These are phyloP conservation scores for Chironex yamaguchii DNA, from an alignment of 30 jellyfish, hydroid and myxozoan genomes.

Conservation along the genomic window DNA sequence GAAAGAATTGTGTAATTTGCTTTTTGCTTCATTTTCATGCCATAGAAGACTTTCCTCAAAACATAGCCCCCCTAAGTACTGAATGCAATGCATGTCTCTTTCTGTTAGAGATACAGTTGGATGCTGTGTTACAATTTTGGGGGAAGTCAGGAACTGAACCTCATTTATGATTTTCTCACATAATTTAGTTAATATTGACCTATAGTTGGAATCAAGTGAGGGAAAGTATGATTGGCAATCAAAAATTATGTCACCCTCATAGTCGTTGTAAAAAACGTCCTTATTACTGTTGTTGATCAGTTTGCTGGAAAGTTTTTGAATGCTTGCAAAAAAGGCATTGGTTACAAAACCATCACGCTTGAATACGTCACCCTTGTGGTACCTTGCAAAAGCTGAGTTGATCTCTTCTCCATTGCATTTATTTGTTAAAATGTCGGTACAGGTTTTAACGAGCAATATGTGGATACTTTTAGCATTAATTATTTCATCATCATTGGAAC, in stretches of 20 bases:
- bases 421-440: neutral
- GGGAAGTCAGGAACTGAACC: conserved; percentile 21
- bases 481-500: neutral
- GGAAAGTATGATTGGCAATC: conserved; percentile 29
- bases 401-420: conserved; percentile 28
- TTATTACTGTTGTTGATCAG: conserved; percentile 45
- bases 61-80: conserved; percentile 29
- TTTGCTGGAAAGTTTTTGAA: conserved; percentile 27
- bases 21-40: conserved; percentile 15
- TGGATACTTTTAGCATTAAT: neutral
- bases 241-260: conserved; percentile 8
- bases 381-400: conserved; percentile 40
- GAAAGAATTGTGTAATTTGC: conserved; percentile 40
- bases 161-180: conserved; percentile 34
- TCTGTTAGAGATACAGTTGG: conserved; percentile 19
- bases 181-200: conserved; percentile 29
- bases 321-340: conserved; percentile 12
- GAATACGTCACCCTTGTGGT: conserved; percentile 9
- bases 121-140: conserved; percentile 18
- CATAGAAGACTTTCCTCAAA: conserved; percentile 38
- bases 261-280: conserved; percentile 16
- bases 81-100: conserved; percentile 25
- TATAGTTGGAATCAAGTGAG: conserved; percentile 22
- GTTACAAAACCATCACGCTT: conserved; percentile 38
- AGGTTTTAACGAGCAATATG: neutral